Evolutionary conservation across 2,888 invertebrate species (phyloP).

Genomic region (Camponotus fellah): DNA sequence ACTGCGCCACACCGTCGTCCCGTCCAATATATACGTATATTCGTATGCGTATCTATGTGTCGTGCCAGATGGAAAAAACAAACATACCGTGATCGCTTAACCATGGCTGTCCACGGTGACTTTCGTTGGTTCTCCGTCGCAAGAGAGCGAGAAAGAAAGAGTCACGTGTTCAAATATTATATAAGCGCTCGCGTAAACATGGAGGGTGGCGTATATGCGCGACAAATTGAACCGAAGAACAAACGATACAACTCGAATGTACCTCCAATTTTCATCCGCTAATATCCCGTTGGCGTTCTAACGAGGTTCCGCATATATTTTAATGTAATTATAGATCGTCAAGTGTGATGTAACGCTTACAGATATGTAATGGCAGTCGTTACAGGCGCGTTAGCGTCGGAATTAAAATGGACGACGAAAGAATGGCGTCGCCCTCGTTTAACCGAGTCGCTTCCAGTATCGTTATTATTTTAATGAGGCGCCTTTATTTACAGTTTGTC

Average conservation of each 20-base stretch:
- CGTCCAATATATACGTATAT: constrained; percentile 21
- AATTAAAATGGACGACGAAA: not conserved
- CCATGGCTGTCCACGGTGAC: constrained; percentile 65
- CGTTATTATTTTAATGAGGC: constrained; percentile 37
- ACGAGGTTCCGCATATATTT: constrained; percentile 22
- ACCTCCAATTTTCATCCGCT: not conserved
- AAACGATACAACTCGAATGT: constrained; percentile 19
- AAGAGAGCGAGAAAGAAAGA: not conserved
- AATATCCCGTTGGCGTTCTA: not conserved
- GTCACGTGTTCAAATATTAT: constrained; percentile 73
- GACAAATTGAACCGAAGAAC: constrained; percentile 46
- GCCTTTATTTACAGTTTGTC: constrained; percentile 61
- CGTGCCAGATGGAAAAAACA: constrained; percentile 71
- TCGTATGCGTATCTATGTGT: constrained; percentile 52
- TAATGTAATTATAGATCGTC: constrained; percentile 19
- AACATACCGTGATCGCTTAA: constrained; percentile 72
- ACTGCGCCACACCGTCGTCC: not conserved
- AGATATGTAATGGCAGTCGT: not conserved
- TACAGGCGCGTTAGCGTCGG: not conserved
- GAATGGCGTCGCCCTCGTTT: not conserved
- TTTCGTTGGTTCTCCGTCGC: constrained; percentile 58
- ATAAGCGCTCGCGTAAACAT: constrained; percentile 46
- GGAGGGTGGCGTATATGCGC: constrained; percentile 16
- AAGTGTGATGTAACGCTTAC: not conserved
- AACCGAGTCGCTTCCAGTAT: constrained; percentile 28